Conservation (phyloP, 2,113 vertebrate species). For the Leucoraja erinaceus region DNA sequence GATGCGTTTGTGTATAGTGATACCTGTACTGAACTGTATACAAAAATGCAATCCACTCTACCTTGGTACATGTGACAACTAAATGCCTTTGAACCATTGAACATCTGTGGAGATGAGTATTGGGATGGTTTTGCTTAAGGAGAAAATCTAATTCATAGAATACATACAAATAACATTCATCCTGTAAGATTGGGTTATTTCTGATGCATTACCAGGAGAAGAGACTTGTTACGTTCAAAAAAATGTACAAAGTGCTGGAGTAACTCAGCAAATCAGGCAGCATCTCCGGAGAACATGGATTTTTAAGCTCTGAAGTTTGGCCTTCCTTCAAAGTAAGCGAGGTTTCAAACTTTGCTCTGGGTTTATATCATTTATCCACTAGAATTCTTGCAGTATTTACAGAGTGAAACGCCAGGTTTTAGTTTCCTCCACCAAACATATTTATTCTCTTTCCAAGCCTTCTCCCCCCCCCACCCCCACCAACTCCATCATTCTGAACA, state of each 20-base stretch:
- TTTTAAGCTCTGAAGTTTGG: not conserved
- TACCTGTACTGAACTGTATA: too few species aligned
- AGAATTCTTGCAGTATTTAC: not conserved
- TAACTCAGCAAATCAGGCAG: too few species aligned
- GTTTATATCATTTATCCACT: not conserved
- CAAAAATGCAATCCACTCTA: too few species aligned
- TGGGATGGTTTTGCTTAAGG: not conserved
- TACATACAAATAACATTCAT: not conserved
- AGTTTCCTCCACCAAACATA: not conserved
- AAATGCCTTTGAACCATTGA: too few species aligned
- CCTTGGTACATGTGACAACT: too few species aligned
- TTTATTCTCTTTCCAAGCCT: too few species aligned
- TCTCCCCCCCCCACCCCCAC: too few species aligned
- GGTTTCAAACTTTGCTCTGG: not conserved
- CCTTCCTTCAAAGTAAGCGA: not conserved
- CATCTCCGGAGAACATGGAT: too few species aligned
- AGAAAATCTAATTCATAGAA: not conserved
- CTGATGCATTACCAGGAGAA: not conserved
- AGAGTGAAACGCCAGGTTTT: not conserved
- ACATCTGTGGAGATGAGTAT: constrained; percentile 14
- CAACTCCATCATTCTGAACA: too few species aligned
- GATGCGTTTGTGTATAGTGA: too few species aligned
- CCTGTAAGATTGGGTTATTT: not conserved
- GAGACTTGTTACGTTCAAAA: too few species aligned
- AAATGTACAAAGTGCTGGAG: too few species aligned